Percentiles rank a stretch among this genome's conserved stretches.
Conservation (phyloP, 1,140 invertebrate species). For the Ceratoteleas bidentatus region DNA sequence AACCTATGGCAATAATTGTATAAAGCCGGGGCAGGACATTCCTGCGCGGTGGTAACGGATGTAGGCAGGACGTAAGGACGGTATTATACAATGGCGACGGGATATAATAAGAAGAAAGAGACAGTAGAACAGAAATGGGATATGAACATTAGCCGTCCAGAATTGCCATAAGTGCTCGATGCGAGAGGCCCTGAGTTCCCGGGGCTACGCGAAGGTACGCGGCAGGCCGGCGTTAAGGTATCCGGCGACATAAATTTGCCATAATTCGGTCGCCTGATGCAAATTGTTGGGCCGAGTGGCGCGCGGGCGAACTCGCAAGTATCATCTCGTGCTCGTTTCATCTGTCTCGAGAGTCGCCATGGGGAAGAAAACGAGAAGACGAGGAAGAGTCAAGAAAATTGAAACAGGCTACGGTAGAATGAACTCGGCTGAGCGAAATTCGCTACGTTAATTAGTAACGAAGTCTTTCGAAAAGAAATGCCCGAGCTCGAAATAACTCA, state of each 20-base stretch:
- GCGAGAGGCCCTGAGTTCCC: slow-evolving; percentile 62
- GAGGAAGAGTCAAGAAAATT: slow-evolving; percentile 58
- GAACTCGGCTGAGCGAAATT: slow-evolving; percentile 49
- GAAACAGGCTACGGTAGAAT: slow-evolving; percentile 48
- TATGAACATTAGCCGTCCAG: slow-evolving; percentile 74
- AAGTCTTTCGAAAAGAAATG: slow-evolving; percentile 48
- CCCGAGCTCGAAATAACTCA: slow-evolving; percentile 34
- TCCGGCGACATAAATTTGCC: slow-evolving; percentile 76
- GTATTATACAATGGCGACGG: slow-evolving; percentile 45
- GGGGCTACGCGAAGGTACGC: slow-evolving; percentile 60
- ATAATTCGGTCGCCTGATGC: slow-evolving; percentile 77
- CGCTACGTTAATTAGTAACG: slow-evolving; percentile 57
- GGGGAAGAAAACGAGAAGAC: slow-evolving; percentile 67
- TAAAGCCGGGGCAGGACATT: slow-evolving; percentile 44
- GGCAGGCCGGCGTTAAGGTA: slow-evolving; percentile 50
- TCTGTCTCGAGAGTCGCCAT: slow-evolving; percentile 53
- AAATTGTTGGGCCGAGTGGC: slow-evolving; percentile 68
- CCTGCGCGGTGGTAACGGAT: slow-evolving; percentile 38
- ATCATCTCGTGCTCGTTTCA: slow-evolving; percentile 60
- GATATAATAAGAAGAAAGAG: slow-evolving; percentile 59
- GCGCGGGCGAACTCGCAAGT: slow-evolving; percentile 57
- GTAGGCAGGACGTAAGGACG: slow-evolving; percentile 39
- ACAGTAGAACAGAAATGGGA: slow-evolving; percentile 71
- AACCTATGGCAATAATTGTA: slow-evolving; percentile 52
- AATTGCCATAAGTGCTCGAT: slow-evolving; percentile 71